Conservation (phyloP, 2,888 invertebrate genomes). For the Tenthredo amoena region DNA sequence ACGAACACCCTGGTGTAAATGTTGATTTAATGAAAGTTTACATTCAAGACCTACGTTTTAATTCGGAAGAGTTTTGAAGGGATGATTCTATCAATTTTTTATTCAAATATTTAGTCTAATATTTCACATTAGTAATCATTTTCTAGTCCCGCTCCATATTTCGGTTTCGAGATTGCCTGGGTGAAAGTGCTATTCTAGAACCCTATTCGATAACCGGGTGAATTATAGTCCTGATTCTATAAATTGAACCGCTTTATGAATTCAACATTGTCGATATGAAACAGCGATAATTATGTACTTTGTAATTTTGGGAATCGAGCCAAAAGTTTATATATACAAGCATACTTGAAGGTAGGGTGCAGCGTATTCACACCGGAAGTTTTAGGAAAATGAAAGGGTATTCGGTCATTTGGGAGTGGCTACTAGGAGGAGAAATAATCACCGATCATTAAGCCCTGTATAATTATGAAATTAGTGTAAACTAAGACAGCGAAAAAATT, state of each 20-base stretch:
- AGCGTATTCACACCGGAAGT: not conserved
- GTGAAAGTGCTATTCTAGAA: not conserved
- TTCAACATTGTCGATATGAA: not conserved
- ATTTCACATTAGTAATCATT: not conserved
- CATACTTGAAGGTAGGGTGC: not conserved
- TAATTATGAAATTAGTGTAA: not conserved
- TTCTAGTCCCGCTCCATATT: not conserved
- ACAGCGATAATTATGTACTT: conserved; percentile 13
- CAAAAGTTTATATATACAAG: no score
- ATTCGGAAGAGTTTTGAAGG: not conserved
- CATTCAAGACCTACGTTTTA: not conserved
- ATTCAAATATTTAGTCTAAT: not conserved
- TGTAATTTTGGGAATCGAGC: not conserved
- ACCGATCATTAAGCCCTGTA: not conserved
- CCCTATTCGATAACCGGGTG: not conserved
- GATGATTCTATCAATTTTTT: not conserved
- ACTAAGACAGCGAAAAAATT: not conserved
- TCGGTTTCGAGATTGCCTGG: not conserved
- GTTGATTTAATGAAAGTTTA: conserved; percentile 19
- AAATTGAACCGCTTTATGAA: not conserved
- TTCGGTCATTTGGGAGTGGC: not conserved
- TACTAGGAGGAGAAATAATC: conserved; percentile 16
- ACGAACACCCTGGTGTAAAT: conserved; percentile 1
- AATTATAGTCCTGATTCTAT: not conserved
- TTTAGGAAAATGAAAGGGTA: conserved; percentile 27